These are phyloP conservation scores for Cyanoderma ruficeps DNA, from an alignment of 2,113 vertebrate genomes.

Conservation along the genomic window DNA sequence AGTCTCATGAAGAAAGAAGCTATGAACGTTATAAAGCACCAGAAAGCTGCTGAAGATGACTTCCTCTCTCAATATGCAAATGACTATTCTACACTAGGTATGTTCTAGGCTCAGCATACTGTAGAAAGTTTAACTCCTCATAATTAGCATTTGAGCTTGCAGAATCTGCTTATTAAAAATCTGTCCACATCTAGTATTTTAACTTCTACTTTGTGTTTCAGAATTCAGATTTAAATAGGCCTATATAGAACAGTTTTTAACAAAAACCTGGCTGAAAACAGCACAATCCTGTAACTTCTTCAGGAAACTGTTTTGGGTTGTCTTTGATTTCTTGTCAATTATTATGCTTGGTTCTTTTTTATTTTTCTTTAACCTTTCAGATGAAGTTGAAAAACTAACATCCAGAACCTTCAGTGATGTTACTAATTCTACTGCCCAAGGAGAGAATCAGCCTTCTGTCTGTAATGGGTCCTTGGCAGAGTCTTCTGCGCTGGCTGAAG, in stretches of 20 bases:
- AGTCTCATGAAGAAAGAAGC: slow-evolving; percentile 56
- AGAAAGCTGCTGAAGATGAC: slow-evolving; percentile 82
- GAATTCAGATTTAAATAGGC: not conserved
- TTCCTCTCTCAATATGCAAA: slow-evolving; percentile 89
- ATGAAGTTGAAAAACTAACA: slow-evolving; percentile 35
- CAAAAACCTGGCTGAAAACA: not conserved
- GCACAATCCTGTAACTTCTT: not conserved
- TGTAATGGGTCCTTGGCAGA: slow-evolving; percentile 45
- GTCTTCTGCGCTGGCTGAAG: slow-evolving; percentile 70
- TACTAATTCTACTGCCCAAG: slow-evolving; percentile 29
- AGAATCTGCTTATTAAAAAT: not conserved
- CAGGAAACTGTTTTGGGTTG: not conserved
- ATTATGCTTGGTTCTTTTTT: not conserved
- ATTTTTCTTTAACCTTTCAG: slow-evolving; percentile 33
- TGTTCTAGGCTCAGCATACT: not conserved
- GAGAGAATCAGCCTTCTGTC: slow-evolving; percentile 15
- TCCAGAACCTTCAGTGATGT: not conserved
- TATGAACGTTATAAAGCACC: slow-evolving; percentile 30
- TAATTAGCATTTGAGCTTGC: not conserved
- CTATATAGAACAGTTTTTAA: not conserved
- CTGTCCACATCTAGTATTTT: not conserved
- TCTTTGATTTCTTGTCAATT: not conserved
- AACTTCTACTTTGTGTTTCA: not conserved
- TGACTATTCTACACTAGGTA: slow-evolving; percentile 80
- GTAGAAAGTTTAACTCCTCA: not conserved